These are phyloP conservation scores for Amphipoea oculea DNA, from an alignment of 2,888 invertebrate species.

Conservation along the genomic window DNA sequence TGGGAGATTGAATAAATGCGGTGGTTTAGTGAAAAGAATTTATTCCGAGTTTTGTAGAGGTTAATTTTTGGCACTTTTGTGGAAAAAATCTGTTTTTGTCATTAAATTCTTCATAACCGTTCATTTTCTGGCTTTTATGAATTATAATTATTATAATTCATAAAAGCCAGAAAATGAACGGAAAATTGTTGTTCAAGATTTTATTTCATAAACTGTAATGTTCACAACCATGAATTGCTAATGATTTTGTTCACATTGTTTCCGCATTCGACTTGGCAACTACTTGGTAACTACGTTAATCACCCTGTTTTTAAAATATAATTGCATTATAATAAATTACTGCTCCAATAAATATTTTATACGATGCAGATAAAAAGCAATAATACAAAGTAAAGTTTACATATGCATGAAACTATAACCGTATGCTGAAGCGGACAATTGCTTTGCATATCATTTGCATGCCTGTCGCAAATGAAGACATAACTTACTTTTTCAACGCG, in stretches of 20 bases:
- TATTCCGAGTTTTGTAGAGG: slow-evolving; percentile 7
- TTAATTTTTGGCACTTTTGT: neutral
- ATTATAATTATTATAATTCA: too few relatives aligned
- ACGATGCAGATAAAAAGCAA: slow-evolving; percentile 15
- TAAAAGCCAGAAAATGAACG: too few relatives aligned
- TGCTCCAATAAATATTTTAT: neutral
- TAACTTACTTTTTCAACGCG: slow-evolving; percentile 41
- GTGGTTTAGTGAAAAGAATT: slow-evolving; percentile 25
- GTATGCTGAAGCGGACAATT: slow-evolving; percentile 31
- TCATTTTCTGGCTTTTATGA: neutral
- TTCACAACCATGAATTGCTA: neutral
- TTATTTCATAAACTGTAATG: neutral
- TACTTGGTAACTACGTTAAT: neutral
- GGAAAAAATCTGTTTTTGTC: neutral
- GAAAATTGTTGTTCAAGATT: neutral
- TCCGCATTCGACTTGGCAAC: neutral
- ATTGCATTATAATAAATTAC: neutral
- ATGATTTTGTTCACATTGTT: neutral
- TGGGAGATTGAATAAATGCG: slow-evolving; percentile 34
- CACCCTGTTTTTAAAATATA: neutral
- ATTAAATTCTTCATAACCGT: neutral
- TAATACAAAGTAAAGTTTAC: slow-evolving; percentile 6
- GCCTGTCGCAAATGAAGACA: slow-evolving; percentile 26
- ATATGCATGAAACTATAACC: slow-evolving; percentile 45
- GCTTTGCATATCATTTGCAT: slow-evolving; percentile 60